Base-by-base conservation (phyloP, 2,797 vertebrate genomes). In the Neosalanx taihuensis region DNA sequence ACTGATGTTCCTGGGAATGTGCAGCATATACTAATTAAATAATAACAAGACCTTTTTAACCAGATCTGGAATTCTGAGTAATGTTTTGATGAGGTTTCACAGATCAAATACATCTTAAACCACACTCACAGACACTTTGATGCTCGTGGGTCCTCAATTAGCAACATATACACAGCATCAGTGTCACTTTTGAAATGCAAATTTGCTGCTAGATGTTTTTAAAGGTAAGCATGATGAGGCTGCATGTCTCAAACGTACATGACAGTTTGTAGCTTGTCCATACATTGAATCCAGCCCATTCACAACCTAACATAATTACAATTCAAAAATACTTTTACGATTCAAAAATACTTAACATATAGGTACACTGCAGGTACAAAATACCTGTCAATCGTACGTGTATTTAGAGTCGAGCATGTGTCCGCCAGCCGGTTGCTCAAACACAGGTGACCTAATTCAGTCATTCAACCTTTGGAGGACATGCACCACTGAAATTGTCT, bases 111-210 rank as follows among this genome's bases (percentile, higher is more conserved):
- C 15, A 23, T 67, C 41, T 33, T 62, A 53, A 23, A 30, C 72
- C 46, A 62, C 57, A 17, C 37, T 56, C 26, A 35, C 41, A 37
- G 6, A 37, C 72, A 61, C 72, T 73, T 73, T 73, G 72, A 73
- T 67, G 41, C n/a, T 62, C 23, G 18, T 3, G 15, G 30, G 51
- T 59, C 26, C 35, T 41, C 58, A 67, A 73, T 73, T 73, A 73
- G 41, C 72, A 62, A 62, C 65, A 62, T 37, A 37, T 61, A 57
- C 53, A 58, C 41, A 51, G 30, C 71, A 53, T 60, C 37, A 62
- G 37, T 67, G 57, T 68, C 65, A 56, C 65, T 56, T 53, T 68
- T 68, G 58, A 73, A 63, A 37, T 73, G 65, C 3, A 41, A 29
- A 65, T 65, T 49, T 65, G 35, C 72, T 73, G 20, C 67, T 68